phyloP scores from a whole-genome alignment of 2,888 invertebrate genomes.

The Neoaliturus tenellus region DNA sequence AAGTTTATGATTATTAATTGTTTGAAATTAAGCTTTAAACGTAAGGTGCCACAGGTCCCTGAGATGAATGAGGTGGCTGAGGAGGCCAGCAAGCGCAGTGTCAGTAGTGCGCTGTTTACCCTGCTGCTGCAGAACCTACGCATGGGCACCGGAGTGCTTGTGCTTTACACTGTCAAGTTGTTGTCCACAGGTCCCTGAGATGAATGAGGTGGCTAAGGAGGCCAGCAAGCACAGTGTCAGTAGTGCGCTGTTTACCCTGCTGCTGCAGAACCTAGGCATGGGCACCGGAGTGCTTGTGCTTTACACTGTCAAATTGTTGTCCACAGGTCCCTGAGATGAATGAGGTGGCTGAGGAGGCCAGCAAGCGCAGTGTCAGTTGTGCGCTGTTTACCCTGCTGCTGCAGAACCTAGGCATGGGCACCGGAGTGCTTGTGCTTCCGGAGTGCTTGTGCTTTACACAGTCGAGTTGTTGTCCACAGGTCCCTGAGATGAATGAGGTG shows the following conservation, averaged over 20 bases:
- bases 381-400: slow-evolving; percentile 70
- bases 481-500: no score
- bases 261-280: no score
- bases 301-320: no score
- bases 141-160: slow-evolving; percentile 70
- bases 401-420: slow-evolving; percentile 72
- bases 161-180: no score
- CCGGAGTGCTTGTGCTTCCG: slow-evolving; percentile 71
- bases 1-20: no score
- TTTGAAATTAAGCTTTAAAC: no score
- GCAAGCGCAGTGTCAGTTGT: slow-evolving; percentile 69
- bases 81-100: slow-evolving; percentile 70
- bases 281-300: no score
- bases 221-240: no score
- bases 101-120: slow-evolving; percentile 69
- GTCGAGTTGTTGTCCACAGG: no score
- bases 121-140: slow-evolving; percentile 72
- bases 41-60: slow-evolving; percentile 72
- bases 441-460: slow-evolving; percentile 69
- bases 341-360: slow-evolving; percentile 71
- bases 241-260: no score
- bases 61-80: slow-evolving; percentile 73
- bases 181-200: no score
- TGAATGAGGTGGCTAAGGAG: no score
- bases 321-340: slow-evolving; percentile 73